Evolutionary conservation across 2,888 invertebrate species (phyloP).

Genomic region (Ceraclea dissimilis): DNA sequence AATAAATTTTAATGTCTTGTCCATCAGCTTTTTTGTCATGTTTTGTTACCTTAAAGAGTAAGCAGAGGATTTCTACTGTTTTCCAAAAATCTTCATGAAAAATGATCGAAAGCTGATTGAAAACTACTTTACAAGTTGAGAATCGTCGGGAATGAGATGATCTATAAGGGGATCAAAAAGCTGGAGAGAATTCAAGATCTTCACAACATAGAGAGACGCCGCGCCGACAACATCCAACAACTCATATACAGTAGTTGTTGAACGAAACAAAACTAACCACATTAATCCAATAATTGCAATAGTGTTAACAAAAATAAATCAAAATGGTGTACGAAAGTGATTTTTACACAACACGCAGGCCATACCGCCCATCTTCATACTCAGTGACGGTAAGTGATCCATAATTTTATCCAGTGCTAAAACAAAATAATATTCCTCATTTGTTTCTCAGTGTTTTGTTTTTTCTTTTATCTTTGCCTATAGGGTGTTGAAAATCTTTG

Average conservation of each 20-base stretch:
- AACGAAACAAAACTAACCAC: constrained; percentile 5
- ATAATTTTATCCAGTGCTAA: constrained; percentile 5
- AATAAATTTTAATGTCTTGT: too few species aligned
- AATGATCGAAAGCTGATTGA: too few species aligned
- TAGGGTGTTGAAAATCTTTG: constrained; percentile 23
- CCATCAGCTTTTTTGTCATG: too few species aligned
- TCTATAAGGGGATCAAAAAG: constrained; percentile 7
- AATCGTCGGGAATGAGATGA: neutral
- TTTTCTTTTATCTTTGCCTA: neutral
- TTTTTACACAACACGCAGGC: constrained; percentile 84
- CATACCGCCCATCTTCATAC: constrained; percentile 68
- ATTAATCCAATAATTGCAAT: constrained; percentile 5
- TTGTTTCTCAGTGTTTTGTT: neutral
- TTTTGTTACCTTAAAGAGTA: too few species aligned
- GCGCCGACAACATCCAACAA: constrained; percentile 20
- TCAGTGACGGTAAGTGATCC: constrained; percentile 68
- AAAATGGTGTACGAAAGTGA: constrained; percentile 91
- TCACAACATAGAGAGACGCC: constrained; percentile 23
- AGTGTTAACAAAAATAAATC: constrained; percentile 15
- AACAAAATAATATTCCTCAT: constrained; percentile 1
- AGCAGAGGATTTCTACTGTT: too few species aligned
- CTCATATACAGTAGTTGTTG: constrained; percentile 4
- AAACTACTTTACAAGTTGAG: neutral
- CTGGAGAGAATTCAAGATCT: constrained; percentile 1
- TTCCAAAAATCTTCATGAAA: too few species aligned